A percentile compares a stretch with the other conserved stretches of the same genome.
Conservation (phyloP, 2,888 invertebrate genomes). For the Metallyticus violacea region DNA sequence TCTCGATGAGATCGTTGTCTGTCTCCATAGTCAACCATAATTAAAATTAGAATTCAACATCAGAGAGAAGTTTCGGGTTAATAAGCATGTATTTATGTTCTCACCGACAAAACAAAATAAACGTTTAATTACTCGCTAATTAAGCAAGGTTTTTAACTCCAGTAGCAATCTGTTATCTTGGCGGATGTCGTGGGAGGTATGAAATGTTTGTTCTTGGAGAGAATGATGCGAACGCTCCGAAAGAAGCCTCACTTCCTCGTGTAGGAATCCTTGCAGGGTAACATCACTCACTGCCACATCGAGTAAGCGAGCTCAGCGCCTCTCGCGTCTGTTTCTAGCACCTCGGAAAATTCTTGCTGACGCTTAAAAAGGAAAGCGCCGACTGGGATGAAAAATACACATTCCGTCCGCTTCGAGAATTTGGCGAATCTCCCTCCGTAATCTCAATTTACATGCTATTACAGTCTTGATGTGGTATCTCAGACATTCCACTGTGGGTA, state of each 20-base stretch:
- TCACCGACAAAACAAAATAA: too few relatives aligned
- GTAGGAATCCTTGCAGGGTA: not conserved
- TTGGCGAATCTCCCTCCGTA: not conserved
- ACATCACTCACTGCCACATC: not conserved
- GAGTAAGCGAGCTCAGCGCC: not conserved
- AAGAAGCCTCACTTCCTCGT: not conserved
- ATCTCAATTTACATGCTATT: slow-evolving; percentile 5
- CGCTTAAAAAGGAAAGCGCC: not conserved
- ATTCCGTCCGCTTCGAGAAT: not conserved
- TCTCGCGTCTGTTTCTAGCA: not conserved
- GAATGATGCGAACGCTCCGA: not conserved
- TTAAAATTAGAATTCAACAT: too few relatives aligned
- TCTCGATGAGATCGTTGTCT: too few relatives aligned
- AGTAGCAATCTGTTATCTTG: too few relatives aligned
- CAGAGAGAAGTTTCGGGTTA: too few relatives aligned
- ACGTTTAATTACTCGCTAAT: too few relatives aligned
- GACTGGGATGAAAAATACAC: not conserved
- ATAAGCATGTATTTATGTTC: too few relatives aligned
- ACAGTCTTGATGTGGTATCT: not conserved
- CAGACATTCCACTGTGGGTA: not conserved
- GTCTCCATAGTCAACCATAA: too few relatives aligned
- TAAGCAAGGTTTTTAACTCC: too few relatives aligned
- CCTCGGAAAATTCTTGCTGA: not conserved
- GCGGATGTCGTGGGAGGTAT: too few relatives aligned
- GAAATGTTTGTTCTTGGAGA: too few relatives aligned